Evolutionary conservation across 2,113 vertebrate species (phyloP).

Genomic region (Seriola dumerili): DNA sequence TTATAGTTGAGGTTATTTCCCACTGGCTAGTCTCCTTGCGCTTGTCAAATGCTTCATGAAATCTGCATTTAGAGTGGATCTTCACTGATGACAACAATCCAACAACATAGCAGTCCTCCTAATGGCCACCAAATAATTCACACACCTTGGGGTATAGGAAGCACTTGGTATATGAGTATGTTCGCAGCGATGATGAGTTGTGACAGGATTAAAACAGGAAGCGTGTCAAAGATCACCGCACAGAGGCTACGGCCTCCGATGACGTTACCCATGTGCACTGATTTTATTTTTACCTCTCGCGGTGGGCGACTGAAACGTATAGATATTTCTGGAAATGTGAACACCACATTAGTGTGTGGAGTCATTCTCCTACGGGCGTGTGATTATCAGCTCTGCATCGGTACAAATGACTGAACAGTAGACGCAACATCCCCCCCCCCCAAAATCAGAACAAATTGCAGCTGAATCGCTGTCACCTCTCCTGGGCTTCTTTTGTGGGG

Average conservation of each 20-base stretch:
- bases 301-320: conserved; percentile 33
- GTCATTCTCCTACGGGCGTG: conserved; percentile 44
- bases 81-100: conserved; percentile 46
- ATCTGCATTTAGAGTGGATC: conserved; percentile 81
- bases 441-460: conserved; percentile 60
- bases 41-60: conserved; percentile 70
- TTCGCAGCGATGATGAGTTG: conserved; percentile 47
- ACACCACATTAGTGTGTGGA: conserved; percentile 43
- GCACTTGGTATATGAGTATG: conserved; percentile 23
- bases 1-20: conserved; percentile 70
- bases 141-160: conserved; percentile 40
- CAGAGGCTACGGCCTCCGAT: conserved; percentile 16
- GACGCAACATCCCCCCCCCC: background rate
- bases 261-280: conserved; percentile 13
- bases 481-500: conserved; percentile 40
- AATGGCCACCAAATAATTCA: conserved; percentile 77
- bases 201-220: conserved; percentile 41
- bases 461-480: conserved; percentile 59
- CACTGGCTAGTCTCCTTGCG: conserved; percentile 51
- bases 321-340: conserved; percentile 60
- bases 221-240: conserved; percentile 25
- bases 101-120: conserved; percentile 37
- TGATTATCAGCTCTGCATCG: conserved; percentile 41
- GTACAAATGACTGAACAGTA: conserved; percentile 59
- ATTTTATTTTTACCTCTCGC: conserved; percentile 51